These are phyloP conservation scores for Palythoa heliodiscus DNA, from an alignment of 92 coral and sea anemone genomes.

Conservation along the genomic window DNA sequence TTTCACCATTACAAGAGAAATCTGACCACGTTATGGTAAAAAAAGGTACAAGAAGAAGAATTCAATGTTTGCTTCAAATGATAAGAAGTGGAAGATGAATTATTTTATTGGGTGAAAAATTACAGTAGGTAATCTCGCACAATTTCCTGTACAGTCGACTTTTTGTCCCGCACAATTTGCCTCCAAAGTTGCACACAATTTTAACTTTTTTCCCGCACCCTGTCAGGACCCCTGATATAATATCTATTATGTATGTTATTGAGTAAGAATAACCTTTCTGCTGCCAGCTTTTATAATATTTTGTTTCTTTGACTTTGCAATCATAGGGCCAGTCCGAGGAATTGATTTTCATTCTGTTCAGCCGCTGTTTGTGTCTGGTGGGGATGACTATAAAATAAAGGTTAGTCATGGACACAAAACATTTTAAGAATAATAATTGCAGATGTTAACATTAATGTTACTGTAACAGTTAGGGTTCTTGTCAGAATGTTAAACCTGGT, in stretches of 20 bases:
- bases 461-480: background rate
- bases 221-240: no score
- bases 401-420: constrained; percentile 21
- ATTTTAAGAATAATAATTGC: background rate
- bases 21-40: no score
- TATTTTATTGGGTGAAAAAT: no score
- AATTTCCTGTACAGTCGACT: no score
- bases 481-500: background rate
- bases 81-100: no score
- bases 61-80: no score
- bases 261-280: background rate
- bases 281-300: background rate
- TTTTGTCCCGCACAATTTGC: no score
- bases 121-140: no score
- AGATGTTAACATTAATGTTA: background rate
- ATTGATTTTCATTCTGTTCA: constrained; percentile 90
- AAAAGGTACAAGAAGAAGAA: no score
- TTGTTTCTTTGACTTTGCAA: background rate
- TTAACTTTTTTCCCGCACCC: no score
- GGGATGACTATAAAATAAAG: constrained; percentile 99
- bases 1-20: no score
- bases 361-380: constrained; percentile 98
- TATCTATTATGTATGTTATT: background rate
- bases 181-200: no score
- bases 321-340: constrained; percentile 92